phyloP scores from a whole-genome alignment of 2,113 vertebrate species.

The Vidua chalybeata region DNA sequence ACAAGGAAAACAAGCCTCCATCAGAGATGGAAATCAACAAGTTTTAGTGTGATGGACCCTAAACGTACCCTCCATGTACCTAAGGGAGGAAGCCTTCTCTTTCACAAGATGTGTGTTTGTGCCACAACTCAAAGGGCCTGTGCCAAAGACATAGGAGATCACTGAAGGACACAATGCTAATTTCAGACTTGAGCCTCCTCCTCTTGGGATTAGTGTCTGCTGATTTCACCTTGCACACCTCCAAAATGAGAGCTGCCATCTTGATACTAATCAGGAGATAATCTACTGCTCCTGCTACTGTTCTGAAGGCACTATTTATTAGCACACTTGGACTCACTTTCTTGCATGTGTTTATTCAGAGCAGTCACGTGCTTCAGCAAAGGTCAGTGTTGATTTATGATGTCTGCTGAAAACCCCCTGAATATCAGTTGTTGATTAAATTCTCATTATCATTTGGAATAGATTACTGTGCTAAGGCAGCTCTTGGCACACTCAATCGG shows the following conservation, averaged over 20 bases:
- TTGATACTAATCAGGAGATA: not conserved
- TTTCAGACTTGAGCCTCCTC: not conserved
- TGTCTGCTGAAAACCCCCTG: not conserved
- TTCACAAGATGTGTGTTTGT: not conserved
- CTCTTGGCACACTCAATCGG: rapidly evolving
- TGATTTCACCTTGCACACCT: not conserved
- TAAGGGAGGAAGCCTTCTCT: not conserved
- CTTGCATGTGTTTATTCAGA: not conserved
- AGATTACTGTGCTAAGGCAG: not conserved
- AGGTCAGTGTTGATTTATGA: not conserved
- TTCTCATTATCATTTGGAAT: not conserved
- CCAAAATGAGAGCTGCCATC: not conserved
- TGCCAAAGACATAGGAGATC: not conserved
- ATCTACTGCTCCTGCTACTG: not conserved
- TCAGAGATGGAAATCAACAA: not conserved
- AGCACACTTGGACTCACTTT: not conserved
- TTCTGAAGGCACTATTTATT: not conserved
- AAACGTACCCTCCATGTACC: not conserved
- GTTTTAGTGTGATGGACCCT: not conserved
- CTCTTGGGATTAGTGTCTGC: not conserved
- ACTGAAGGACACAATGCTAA: not conserved
- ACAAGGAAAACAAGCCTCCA: not conserved
- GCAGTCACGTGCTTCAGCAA: constrained; percentile 3
- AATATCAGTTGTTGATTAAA: constrained; percentile 33
- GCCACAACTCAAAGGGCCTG: not conserved